These are phyloP conservation scores for Cydia strobilella DNA, from an alignment of 1,140 invertebrate species.

Conservation along the genomic window DNA sequence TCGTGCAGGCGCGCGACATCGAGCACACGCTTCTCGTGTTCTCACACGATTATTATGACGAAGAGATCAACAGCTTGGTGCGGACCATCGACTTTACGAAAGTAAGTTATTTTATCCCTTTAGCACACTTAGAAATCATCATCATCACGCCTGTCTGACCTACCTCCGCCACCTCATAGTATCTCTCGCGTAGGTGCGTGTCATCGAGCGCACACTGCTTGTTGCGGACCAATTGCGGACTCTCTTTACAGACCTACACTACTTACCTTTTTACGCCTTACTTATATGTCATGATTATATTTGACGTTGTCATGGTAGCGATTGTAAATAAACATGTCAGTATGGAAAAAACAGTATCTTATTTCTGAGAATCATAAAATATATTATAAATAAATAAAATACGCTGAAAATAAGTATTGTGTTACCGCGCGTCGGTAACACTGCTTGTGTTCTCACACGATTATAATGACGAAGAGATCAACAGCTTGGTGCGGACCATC, in stretches of 20 bases:
- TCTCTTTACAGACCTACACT: too few relatives aligned
- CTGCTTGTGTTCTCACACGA: constrained; percentile 98
- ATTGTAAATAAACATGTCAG: too few relatives aligned
- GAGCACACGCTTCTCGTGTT: constrained; percentile 94
- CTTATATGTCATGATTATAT: too few relatives aligned
- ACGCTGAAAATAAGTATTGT: too few relatives aligned
- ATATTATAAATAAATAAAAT: too few relatives aligned
- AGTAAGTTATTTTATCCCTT: constrained; percentile 53
- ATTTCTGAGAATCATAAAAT: too few relatives aligned
- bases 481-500: constrained; percentile 92
- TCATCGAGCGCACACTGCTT: constrained; percentile 94
- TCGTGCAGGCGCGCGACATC: constrained; percentile 93
- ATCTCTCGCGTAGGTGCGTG: constrained; percentile 91
- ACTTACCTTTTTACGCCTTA: too few relatives aligned
- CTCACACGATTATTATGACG: constrained; percentile 96
- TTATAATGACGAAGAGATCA: constrained; percentile 94
- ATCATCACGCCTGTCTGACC: constrained; percentile 90
- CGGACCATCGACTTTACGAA: constrained; percentile 93
- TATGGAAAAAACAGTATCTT: too few relatives aligned
- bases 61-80: constrained; percentile 95
- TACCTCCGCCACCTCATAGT: constrained; percentile 96
- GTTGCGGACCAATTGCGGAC: too few relatives aligned
- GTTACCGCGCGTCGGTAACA: too few relatives aligned
- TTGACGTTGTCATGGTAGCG: too few relatives aligned
- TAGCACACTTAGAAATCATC: too few relatives aligned